phyloP scores from a whole-genome alignment of 2,888 invertebrate genomes.

The Cerastoderma edule region DNA sequence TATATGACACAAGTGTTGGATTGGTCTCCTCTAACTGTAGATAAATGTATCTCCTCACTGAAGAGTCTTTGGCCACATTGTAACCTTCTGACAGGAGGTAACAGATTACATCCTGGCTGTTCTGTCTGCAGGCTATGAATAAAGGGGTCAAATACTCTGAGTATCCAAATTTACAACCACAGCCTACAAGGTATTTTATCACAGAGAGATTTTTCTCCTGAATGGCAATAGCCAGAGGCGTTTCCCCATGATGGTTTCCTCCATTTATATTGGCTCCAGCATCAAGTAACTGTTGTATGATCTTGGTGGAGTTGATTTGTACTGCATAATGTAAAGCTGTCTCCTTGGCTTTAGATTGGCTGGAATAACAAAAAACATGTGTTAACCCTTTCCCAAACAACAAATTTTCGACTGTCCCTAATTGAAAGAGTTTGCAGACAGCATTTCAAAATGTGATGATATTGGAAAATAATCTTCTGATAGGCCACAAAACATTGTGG shows the following conservation, averaged over 20 bases:
- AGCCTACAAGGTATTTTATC: slow-evolving; percentile 57
- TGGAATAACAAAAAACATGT: slow-evolving; percentile 36
- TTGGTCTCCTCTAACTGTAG: slow-evolving; percentile 63
- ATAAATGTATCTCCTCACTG: slow-evolving; percentile 54
- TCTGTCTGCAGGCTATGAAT: slow-evolving; percentile 62
- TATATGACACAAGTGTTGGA: slow-evolving; percentile 57
- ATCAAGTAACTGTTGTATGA: slow-evolving; percentile 62
- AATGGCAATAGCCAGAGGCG: slow-evolving; percentile 69
- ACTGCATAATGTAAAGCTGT: slow-evolving; percentile 73
- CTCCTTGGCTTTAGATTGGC: slow-evolving; percentile 64
- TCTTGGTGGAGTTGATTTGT: slow-evolving; percentile 62
- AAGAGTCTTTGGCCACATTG: slow-evolving; percentile 57
- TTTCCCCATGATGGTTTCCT: slow-evolving; percentile 67
- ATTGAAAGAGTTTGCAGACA: no score
- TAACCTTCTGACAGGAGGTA: slow-evolving; percentile 69
- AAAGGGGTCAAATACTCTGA: slow-evolving; percentile 64
- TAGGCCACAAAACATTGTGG: no score
- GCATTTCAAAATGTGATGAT: no score
- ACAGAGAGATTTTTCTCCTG: slow-evolving; percentile 61
- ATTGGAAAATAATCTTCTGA: no score
- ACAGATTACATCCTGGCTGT: slow-evolving; percentile 59
- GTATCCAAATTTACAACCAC: slow-evolving; percentile 62
- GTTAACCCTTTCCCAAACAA: no score
- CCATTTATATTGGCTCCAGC: slow-evolving; percentile 69
- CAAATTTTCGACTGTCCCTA: no score